phyloP scores from a whole-genome alignment of 2,797 vertebrate genomes.

The Australoheros facetus region DNA sequence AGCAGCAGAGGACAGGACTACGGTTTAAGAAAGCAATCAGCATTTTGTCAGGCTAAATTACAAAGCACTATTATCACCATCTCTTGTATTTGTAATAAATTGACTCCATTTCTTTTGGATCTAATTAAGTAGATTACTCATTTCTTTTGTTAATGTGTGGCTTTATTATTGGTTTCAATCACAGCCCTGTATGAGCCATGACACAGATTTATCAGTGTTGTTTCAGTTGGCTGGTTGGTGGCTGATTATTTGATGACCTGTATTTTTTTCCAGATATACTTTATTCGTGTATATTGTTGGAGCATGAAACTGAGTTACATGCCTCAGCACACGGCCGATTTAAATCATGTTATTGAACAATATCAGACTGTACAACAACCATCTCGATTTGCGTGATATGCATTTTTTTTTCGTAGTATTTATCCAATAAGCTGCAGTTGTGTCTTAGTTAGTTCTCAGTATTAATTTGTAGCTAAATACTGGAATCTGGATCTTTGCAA shows the following conservation, averaged over 20 bases:
- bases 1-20: neutral
- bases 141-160: slow-evolving; percentile 40
- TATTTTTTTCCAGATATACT: neutral
- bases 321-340: neutral
- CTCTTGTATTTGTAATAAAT: slow-evolving; percentile 40
- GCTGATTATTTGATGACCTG: slow-evolving; percentile 23
- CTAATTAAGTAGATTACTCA: slow-evolving; percentile 35
- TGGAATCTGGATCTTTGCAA: neutral
- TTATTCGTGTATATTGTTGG: neutral
- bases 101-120: slow-evolving; percentile 30
- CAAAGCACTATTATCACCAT: slow-evolving; percentile 29
- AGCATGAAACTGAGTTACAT: slow-evolving; percentile 5
- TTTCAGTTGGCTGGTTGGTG: slow-evolving; percentile 12
- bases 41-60: slow-evolving; percentile 39
- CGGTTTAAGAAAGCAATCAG: slow-evolving; percentile 14
- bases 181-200: neutral
- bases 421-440: neutral
- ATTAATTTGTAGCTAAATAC: neutral
- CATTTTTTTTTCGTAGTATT: neutral
- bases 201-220: slow-evolving; percentile 35
- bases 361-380: neutral
- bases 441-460: neutral
- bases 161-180: slow-evolving; percentile 54
- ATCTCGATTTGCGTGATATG: neutral
- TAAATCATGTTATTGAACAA: slow-evolving; percentile 6